These are phyloP conservation scores for Volucella inanis DNA, from an alignment of 2,888 invertebrate species.

Conservation along the genomic window DNA sequence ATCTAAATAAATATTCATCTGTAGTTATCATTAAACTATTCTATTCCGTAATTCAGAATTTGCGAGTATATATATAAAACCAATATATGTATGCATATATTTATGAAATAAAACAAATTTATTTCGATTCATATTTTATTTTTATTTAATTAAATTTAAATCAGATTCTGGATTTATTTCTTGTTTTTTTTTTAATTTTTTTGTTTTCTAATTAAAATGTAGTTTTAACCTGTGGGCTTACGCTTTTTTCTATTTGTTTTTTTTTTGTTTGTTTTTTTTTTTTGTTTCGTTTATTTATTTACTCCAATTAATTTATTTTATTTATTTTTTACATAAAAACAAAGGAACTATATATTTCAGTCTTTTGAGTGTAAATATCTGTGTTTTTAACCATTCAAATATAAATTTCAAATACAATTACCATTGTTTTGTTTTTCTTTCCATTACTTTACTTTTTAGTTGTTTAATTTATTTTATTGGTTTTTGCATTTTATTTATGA, in stretches of 20 bases:
- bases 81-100: background rate
- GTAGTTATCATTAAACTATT: background rate
- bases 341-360: conserved; percentile 84
- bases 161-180: conserved; percentile 57
- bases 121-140: conserved; percentile 63
- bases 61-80: background rate
- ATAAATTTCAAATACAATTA: conserved; percentile 78
- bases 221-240: conserved; percentile 75
- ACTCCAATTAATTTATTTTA: conserved; percentile 81
- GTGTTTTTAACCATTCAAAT: conserved; percentile 75
- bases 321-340: conserved; percentile 82
- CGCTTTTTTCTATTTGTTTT: conserved; percentile 75
- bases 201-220: conserved; percentile 68
- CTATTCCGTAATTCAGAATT: background rate
- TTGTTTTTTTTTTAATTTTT: conserved; percentile 73
- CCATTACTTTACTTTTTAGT: conserved; percentile 43
- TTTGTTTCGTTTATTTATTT: conserved; percentile 76
- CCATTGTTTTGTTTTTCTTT: conserved; percentile 67
- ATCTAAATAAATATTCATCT: too few species aligned
- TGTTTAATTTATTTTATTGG: conserved; percentile 44
- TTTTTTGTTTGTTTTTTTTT: conserved; percentile 75
- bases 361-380: conserved; percentile 83
- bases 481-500: conserved; percentile 26
- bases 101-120: conserved; percentile 40
- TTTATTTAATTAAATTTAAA: conserved; percentile 66